phyloP scores from a whole-genome alignment of 2,797 vertebrate species.

The Falco peregrinus region DNA sequence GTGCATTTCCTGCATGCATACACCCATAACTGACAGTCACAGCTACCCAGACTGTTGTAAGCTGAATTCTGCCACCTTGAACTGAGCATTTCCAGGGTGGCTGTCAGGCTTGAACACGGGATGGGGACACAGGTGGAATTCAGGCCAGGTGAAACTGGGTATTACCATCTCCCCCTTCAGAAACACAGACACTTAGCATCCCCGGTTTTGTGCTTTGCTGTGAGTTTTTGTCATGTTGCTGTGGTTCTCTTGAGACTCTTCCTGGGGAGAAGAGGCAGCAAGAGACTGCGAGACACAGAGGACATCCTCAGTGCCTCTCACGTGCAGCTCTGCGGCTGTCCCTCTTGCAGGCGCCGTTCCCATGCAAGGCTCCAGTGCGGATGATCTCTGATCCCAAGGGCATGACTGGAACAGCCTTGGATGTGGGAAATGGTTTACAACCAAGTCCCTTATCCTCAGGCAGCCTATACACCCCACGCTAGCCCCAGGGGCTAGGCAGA shows the following conservation, averaged over 20 bases:
- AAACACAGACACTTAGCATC: neutral
- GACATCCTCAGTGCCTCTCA: neutral
- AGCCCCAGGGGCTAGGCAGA: neutral
- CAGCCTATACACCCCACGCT: neutral
- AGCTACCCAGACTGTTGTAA: neutral
- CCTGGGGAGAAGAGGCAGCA: neutral
- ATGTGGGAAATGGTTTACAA: constrained; percentile 29
- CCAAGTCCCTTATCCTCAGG: neutral
- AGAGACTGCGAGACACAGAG: neutral
- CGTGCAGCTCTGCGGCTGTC: neutral
- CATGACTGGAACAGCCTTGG: neutral
- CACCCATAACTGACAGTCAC: neutral
- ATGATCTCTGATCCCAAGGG: neutral
- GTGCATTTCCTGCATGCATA: neutral
- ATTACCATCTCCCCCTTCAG: neutral
- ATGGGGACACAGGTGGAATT: neutral
- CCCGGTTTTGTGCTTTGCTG: neutral
- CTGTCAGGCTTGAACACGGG: neutral
- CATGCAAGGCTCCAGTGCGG: neutral
- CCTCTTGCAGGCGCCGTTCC: neutral
- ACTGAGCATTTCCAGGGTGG: neutral
- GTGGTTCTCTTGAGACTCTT: neutral
- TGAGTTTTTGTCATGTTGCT: neutral
- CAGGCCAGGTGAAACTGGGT: neutral
- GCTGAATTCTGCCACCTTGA: neutral